A percentile compares a stretch with the other conserved stretches of the same genome.
Evolutionary conservation across 2,797 vertebrate genomes (phyloP).

Genomic region (Glyptemys insculpta): DNA sequence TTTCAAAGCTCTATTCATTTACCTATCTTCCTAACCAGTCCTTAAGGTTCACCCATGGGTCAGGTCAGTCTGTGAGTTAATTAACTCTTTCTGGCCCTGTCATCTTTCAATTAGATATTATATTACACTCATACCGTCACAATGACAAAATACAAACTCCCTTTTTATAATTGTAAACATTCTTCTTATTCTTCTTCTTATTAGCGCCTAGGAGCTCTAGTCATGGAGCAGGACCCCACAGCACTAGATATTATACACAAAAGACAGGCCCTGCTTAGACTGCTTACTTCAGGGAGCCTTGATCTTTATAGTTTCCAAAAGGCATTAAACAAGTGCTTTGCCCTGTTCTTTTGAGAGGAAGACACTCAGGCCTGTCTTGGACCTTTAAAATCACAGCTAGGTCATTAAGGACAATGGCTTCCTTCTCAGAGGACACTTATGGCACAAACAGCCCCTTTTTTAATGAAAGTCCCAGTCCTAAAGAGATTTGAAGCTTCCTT

Average conservation of each 20-base stretch:
- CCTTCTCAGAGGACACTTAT: not conserved
- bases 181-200: not conserved
- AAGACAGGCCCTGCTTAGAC: no score
- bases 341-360: not conserved
- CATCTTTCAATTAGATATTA: no score
- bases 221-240: no score
- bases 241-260: no score
- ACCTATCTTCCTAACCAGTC: no score
- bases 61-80: no score
- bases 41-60: no score
- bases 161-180: constrained; percentile 17
- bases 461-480: not conserved
- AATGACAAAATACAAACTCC: not conserved
- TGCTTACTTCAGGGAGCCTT: not conserved
- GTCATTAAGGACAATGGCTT: not conserved
- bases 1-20: no score
- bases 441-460: not conserved
- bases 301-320: not conserved
- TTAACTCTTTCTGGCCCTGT: no score
- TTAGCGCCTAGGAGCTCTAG: no score
- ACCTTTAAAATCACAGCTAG: not conserved
- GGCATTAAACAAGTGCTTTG: not conserved
- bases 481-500: not conserved
- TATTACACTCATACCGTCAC: no score
- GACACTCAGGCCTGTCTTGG: not conserved